These are phyloP conservation scores for Aphidius colemani DNA, from an alignment of 2,888 invertebrate genomes.

Conservation along the genomic window DNA sequence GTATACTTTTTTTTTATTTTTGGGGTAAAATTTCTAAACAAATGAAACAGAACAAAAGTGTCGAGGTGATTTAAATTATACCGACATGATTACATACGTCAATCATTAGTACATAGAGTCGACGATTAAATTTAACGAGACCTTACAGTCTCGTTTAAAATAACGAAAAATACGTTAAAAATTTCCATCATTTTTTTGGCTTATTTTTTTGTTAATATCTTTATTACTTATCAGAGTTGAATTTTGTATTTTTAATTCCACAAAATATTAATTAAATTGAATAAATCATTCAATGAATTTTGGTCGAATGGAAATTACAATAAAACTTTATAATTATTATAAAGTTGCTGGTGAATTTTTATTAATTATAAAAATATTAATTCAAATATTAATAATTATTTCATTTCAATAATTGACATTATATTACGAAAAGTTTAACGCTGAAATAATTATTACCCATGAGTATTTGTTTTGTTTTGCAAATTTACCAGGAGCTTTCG, in stretches of 20 bases:
- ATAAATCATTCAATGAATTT: too few relatives aligned
- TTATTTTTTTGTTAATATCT: not conserved
- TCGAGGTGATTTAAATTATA: not conserved
- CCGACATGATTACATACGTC: not conserved
- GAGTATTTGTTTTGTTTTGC: too few relatives aligned
- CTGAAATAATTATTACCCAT: too few relatives aligned
- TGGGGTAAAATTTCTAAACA: not conserved
- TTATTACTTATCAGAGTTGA: not conserved
- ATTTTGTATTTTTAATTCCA: not conserved
- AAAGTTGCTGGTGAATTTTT: too few relatives aligned
- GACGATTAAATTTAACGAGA: constrained; percentile 25
- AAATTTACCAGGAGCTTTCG: too few relatives aligned
- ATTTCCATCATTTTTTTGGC: not conserved
- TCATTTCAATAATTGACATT: too few relatives aligned
- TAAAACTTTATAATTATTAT: too few relatives aligned
- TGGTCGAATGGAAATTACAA: too few relatives aligned
- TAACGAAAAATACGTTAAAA: constrained; percentile 25
- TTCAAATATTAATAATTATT: too few relatives aligned
- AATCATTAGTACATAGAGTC: not conserved
- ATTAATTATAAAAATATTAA: too few relatives aligned
- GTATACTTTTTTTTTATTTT: constrained; percentile 11
- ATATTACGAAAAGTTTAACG: too few relatives aligned
- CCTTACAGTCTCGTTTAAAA: constrained; percentile 21
- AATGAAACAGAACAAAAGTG: not conserved
- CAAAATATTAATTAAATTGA: too few relatives aligned